Evolutionary conservation across 1,140 invertebrate genomes (phyloP), one percentile per base, ranked within the genome.

Genomic region (Berghia stephanieae): DNA sequence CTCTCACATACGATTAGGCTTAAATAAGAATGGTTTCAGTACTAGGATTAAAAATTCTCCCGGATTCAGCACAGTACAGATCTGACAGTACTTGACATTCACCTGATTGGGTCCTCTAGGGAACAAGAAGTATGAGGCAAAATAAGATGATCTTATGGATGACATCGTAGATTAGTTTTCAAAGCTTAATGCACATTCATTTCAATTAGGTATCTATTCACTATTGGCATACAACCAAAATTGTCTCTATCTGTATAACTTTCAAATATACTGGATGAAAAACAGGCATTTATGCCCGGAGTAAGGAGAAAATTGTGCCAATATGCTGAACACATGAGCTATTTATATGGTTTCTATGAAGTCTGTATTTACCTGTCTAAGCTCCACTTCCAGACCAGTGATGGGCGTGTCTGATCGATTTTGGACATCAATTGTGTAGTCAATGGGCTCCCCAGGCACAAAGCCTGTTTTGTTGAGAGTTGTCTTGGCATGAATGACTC

Each of bases 361-460:
- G 31, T 34, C 27, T 42, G 0, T n/a, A 72, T 52, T 66, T 18
- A 85, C 85, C 83, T 86, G 85, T 69, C 75, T 79, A n/a, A 86
- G 79, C n/a, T 83, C 77, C 0, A 86, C 75, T 52, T 80, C 70
- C 13, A 84, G 66, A 6, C 70, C 44, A 21, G 75, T 76, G 16
- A 85, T 75, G 16, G 69, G 70, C 55, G 75, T 79, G 40, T 85
- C 84, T 78, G 79, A 82, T 16, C 82, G 78, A 70, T 86, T 86
- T 27, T 82, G 60, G 16, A 86, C 73, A 24, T 79, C 75, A 8
- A 86, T 79, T 18, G 82, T 82, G 69, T 80, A 84, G 5, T 79
- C 73, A 6, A 86, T 68, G 21, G 84, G 85, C 75, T 86, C 85
- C 0, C 85, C 85, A 1, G 85, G 85, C 2, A 86, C 85, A 78